These are phyloP conservation scores for Tor tambroides DNA, from an alignment of 2,113 vertebrate genomes.

Conservation along the genomic window DNA sequence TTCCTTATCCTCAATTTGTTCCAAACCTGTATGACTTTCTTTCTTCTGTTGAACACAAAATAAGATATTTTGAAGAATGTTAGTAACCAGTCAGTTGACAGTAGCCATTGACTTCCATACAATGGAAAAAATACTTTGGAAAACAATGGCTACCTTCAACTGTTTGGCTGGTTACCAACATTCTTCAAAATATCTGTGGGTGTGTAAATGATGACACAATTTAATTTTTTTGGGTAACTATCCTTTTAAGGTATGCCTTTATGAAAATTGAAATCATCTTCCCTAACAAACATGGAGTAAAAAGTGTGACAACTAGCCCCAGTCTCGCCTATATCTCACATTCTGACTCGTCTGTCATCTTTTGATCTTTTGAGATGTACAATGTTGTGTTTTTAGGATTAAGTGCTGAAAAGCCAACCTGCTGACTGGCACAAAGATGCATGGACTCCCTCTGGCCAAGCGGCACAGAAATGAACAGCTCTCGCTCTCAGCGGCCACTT, in stretches of 20 bases:
- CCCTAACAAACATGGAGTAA: background rate
- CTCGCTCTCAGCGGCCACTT: constrained; percentile 33
- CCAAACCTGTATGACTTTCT: no score
- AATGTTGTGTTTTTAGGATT: constrained; percentile 12
- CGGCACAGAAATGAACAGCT: constrained; percentile 8
- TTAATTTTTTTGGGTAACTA: background rate
- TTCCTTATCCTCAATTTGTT: no score
- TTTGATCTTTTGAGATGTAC: background rate
- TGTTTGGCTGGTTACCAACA: background rate
- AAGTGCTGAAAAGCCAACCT: constrained; percentile 1
- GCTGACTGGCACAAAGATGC: constrained; percentile 28
- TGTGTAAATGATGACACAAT: background rate
- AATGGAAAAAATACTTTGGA: background rate
- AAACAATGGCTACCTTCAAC: background rate
- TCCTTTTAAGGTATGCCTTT: background rate
- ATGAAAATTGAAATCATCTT: no score
- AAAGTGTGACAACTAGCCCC: background rate
- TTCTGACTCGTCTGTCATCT: background rate
- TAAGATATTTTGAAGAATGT: no score
- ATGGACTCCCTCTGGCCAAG: background rate
- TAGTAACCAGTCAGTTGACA: no score
- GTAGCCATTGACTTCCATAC: no score
- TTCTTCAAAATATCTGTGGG: background rate
- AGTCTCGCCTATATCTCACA: background rate
- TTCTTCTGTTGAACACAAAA: no score